phyloP scores from a whole-genome alignment of 92 coral and sea anemone genomes.

The Siderastrea siderea region DNA sequence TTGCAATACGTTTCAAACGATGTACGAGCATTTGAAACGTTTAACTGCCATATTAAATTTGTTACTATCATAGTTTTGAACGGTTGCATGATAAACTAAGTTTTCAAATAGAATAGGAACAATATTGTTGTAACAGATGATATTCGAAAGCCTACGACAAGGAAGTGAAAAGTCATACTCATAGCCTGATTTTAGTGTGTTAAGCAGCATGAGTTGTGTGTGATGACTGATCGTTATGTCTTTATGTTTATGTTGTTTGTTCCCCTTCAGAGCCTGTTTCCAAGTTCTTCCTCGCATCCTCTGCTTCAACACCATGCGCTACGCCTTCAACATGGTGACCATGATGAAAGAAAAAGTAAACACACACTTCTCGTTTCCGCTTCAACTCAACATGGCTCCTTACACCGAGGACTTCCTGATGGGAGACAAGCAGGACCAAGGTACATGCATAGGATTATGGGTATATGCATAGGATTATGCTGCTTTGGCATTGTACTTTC shows the following conservation, averaged over 20 bases:
- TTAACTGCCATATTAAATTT: too few species aligned
- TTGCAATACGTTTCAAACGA: too few species aligned
- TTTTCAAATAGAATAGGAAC: too few species aligned
- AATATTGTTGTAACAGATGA: too few species aligned
- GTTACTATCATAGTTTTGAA: too few species aligned
- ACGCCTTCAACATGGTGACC: conserved; percentile 99
- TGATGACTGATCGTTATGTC: background rate
- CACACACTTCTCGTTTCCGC: conserved; percentile 99
- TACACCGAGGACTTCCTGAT: conserved; percentile 97
- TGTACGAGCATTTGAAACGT: too few species aligned
- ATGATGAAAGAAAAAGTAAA: conserved; percentile 99
- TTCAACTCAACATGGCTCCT: conserved; percentile 99
- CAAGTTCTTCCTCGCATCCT: conserved; percentile 97
- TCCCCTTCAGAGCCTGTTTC: conserved; percentile 89
- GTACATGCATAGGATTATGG: conserved; percentile 2
- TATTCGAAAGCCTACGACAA: too few species aligned
- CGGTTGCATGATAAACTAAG: too few species aligned
- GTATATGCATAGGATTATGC: background rate
- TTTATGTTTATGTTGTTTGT: background rate
- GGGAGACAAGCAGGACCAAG: conserved; percentile 98
- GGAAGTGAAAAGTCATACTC: too few species aligned
- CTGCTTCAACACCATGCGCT: conserved; percentile 99
- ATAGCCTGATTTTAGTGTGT: too few species aligned
- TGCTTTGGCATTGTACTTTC: background rate
- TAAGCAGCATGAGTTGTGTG: background rate